Conservation (phyloP, 2,113 vertebrate genomes). For the Etheostoma cragini region DNA sequence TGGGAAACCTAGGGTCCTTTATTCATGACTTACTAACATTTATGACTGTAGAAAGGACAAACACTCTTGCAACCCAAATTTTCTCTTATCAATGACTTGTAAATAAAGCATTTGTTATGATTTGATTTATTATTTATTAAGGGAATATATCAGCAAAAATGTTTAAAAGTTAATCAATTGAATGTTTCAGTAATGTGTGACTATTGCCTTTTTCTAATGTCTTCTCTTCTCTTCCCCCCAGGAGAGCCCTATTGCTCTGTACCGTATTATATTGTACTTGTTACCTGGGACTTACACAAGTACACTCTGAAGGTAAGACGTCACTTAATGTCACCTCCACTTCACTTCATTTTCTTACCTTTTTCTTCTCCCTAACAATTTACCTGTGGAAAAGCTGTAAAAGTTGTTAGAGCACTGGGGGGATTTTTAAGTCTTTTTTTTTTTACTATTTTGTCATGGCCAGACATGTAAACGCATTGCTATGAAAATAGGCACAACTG, state of each 20-base stretch:
- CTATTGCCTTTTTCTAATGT: slow-evolving; percentile 37
- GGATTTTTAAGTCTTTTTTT: slow-evolving; percentile 31
- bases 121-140: slow-evolving; percentile 2
- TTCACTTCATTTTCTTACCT: slow-evolving; percentile 13
- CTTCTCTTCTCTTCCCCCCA: slow-evolving; percentile 78
- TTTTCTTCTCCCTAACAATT: neutral
- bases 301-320: slow-evolving; percentile 93
- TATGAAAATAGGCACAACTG: slow-evolving; percentile 36
- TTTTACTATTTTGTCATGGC: slow-evolving; percentile 48
- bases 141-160: neutral
- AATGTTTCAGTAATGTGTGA: neutral
- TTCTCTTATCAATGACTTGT: neutral
- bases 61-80: neutral
- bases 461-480: slow-evolving; percentile 58
- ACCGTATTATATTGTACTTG: slow-evolving; percentile 91
- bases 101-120: neutral
- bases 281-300: slow-evolving; percentile 93
- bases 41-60: neutral
- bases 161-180: neutral
- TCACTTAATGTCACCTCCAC: neutral
- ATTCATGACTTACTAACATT: neutral
- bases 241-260: slow-evolving; percentile 95
- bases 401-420: slow-evolving; percentile 13
- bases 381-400: neutral
- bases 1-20: neutral